Evolutionary conservation across 1,140 invertebrate genomes (phyloP).

Genomic region (Holcopasites calliopsidis): DNA sequence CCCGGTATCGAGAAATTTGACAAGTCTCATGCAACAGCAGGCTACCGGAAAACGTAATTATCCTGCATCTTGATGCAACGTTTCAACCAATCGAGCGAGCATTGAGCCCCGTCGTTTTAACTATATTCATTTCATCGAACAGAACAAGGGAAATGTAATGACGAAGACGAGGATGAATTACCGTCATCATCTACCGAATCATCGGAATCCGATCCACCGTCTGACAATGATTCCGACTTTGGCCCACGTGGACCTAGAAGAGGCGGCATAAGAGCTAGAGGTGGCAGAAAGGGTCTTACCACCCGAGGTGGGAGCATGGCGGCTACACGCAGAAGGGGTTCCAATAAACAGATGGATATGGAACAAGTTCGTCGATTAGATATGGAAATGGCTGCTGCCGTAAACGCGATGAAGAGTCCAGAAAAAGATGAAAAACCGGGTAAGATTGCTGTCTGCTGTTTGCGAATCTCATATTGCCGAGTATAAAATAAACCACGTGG

Average conservation of each 20-base stretch:
- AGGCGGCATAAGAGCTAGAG: conserved; percentile 68
- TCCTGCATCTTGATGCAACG: background rate
- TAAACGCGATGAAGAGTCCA: conserved; percentile 76
- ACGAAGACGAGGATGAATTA: conserved; percentile 61
- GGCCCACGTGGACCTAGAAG: conserved; percentile 71
- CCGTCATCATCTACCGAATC: conserved; percentile 70
- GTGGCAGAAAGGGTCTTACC: conserved; percentile 75
- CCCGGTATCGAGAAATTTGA: conserved; percentile 30
- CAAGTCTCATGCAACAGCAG: conserved; percentile 34
- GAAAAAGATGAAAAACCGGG: conserved; percentile 72
- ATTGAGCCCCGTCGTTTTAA: background rate
- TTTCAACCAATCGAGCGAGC: too few species aligned
- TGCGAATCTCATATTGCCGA: background rate
- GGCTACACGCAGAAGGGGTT: conserved; percentile 67
- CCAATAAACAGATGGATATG: conserved; percentile 73
- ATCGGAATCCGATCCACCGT: conserved; percentile 72
- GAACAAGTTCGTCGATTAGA: conserved; percentile 76
- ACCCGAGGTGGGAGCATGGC: conserved; percentile 74
- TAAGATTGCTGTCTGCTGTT: conserved; percentile 28
- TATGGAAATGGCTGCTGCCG: conserved; percentile 78
- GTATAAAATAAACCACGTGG: background rate
- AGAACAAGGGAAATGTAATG: conserved; percentile 50
- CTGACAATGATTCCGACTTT: conserved; percentile 77
- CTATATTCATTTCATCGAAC: background rate
- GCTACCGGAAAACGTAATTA: conserved; percentile 42